phyloP scores from a whole-genome alignment of 2,888 invertebrate species.

The Leptogaster cylindrica region DNA sequence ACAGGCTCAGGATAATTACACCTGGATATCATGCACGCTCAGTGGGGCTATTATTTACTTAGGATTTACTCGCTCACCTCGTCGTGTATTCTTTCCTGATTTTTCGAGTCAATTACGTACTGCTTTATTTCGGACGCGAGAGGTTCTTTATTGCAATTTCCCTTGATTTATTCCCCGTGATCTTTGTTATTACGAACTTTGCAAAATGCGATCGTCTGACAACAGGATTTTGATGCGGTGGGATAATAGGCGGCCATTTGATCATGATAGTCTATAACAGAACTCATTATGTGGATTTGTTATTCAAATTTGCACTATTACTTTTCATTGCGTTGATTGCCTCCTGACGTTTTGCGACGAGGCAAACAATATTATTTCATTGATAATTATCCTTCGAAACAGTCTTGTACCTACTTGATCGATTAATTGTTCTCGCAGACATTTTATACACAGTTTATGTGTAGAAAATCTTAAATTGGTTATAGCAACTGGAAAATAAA shows the following conservation, averaged over 20 bases:
- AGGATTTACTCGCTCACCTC: slow-evolving; percentile 34
- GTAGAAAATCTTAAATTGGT: too few relatives aligned
- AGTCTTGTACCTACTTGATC: too few relatives aligned
- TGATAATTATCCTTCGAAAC: too few relatives aligned
- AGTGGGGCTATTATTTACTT: slow-evolving; percentile 41
- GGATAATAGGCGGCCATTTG: neutral
- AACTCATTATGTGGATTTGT: neutral
- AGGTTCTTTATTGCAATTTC: slow-evolving; percentile 38
- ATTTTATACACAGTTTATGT: too few relatives aligned
- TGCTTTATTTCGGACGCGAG: slow-evolving; percentile 26
- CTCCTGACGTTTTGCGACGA: too few relatives aligned
- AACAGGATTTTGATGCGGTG: neutral
- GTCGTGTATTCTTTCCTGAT: neutral
- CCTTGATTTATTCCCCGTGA: slow-evolving; percentile 41
- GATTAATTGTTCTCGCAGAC: too few relatives aligned
- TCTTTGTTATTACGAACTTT: slow-evolving; percentile 40
- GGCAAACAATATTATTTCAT: too few relatives aligned
- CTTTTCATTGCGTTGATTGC: too few relatives aligned
- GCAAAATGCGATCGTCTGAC: slow-evolving; percentile 18
- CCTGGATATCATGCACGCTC: slow-evolving; percentile 26
- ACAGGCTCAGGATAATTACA: slow-evolving; percentile 42
- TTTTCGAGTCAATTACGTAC: slow-evolving; percentile 32
- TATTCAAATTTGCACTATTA: too few relatives aligned
- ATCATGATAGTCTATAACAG: neutral
- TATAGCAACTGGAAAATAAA: too few relatives aligned